These are phyloP conservation scores for Rhea americana DNA, from an alignment of 2,113 vertebrate species.

Conservation along the genomic window DNA sequence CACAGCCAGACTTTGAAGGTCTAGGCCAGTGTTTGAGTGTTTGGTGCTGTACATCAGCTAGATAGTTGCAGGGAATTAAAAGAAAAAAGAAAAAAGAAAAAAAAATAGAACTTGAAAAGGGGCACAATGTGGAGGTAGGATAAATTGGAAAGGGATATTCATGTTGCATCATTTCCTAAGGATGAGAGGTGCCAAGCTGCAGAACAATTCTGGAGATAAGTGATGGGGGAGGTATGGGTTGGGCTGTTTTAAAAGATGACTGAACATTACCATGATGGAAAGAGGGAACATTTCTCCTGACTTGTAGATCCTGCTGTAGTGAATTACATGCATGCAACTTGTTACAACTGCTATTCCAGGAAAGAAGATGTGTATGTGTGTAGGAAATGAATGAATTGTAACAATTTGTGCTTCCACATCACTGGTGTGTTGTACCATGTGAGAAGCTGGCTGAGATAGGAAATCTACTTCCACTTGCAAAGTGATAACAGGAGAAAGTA, in stretches of 20 bases:
- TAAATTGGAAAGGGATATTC: neutral
- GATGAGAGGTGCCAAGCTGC: neutral
- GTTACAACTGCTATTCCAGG: conserved; percentile 45
- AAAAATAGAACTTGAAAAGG: neutral
- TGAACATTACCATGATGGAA: neutral
- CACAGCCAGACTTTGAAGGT: neutral
- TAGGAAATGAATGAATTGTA: conserved; percentile 54
- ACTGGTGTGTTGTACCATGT: conserved; percentile 28
- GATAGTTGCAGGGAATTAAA: neutral
- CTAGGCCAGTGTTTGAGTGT: neutral
- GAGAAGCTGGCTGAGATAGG: conserved; percentile 43
- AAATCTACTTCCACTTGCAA: conserved; percentile 62
- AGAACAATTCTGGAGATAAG: conserved; percentile 29
- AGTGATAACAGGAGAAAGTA: conserved; percentile 51
- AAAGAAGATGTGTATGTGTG: neutral
- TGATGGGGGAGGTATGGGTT: neutral
- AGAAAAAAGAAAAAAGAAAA: neutral
- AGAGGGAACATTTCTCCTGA: neutral
- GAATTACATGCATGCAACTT: conserved; percentile 12
- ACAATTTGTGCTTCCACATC: conserved; percentile 37
- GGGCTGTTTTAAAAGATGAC: conserved; percentile 55
- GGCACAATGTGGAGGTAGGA: neutral
- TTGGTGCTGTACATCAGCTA: neutral
- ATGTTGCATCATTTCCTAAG: conserved; percentile 28
- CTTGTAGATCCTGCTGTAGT: conserved; percentile 1